Evolutionary conservation across 2,113 vertebrate genomes (phyloP), one percentile per base, ranked within the genome.

Genomic region (Thermophis baileyi): DNA sequence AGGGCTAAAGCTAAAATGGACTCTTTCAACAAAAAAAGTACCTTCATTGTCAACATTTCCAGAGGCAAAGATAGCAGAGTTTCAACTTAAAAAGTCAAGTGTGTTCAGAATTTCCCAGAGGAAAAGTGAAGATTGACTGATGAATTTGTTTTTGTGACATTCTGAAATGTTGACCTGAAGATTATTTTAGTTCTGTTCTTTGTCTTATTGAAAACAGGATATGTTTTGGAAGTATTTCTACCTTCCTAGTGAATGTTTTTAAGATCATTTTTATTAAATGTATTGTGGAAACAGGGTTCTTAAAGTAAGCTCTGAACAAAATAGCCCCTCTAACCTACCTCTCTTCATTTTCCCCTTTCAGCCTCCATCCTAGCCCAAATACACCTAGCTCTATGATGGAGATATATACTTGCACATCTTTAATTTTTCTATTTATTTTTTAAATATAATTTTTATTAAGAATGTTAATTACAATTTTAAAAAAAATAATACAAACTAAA

Each of bases 141-240:
- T 96, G 90, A 86, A 94, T 96, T 96, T 96, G 90, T 96, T 96
- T 90, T 74, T 95, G 90, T 92, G 91, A 89, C 88, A 90, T 93
- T 95, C 96, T 95, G 93, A 63, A 87, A 90, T 14, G 24, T 87
- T 89, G 89, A 94, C 81, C 91, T 91, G 88, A 94, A 12, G 91
- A 96, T 90, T 96, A 60, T 63, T 89, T 94, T 92, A 95, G 90
- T 57, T 96, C 92, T 94, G 88, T 91, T 57, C 87, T 93, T 95
- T 94, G 91, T 92, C 91, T 53, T 93, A 91, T 95, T 94, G 53
- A 91, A 95, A 95, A 94, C 94, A 87, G 93, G 85, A 94, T 95
- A 93, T 92, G 89, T 94, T 95, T 95, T 95, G 95, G 89, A 44
- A 74, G 63, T 93, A 20, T 91, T n/a, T 9, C 47, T 0, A 0